Conservation (phyloP, 1,140 invertebrate species). For the Macrotrachela quadricornifera region DNA sequence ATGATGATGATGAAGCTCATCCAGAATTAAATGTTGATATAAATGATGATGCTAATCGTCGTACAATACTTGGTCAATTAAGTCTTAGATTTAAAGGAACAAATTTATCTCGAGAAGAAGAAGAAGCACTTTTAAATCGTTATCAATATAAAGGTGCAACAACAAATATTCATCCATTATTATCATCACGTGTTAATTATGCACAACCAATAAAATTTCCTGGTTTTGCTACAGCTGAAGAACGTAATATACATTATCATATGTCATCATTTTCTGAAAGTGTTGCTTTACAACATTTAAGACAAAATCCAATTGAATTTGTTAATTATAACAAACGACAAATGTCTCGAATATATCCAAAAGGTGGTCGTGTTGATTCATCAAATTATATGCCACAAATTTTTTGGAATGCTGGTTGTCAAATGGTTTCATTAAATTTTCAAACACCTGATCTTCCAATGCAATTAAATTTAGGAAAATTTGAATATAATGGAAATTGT, state of each 20-base stretch:
- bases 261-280: slow-evolving; percentile 98
- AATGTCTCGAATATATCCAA: slow-evolving; percentile 90
- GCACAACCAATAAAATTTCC: slow-evolving; percentile 96
- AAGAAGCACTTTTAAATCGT: slow-evolving; percentile 35
- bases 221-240: slow-evolving; percentile 87
- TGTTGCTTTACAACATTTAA: slow-evolving; percentile 74
- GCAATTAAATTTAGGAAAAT: slow-evolving; percentile 99
- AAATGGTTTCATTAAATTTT: slow-evolving; percentile 99
- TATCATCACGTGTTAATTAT: slow-evolving; percentile 97
- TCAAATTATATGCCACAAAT: slow-evolving; percentile 99
- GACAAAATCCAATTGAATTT: slow-evolving; percentile 85
- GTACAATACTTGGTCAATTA: too few species aligned
- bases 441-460: slow-evolving; percentile 96
- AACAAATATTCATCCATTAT: slow-evolving; percentile 90
- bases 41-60: neutral
- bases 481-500: slow-evolving; percentile 96
- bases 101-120: slow-evolving; percentile 29
- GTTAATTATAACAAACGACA: slow-evolving; percentile 98
- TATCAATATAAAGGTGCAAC: slow-evolving; percentile 82
- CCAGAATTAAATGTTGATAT: slow-evolving; percentile 20
- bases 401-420: slow-evolving; percentile 98
- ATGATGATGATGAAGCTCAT: slow-evolving; percentile 32
- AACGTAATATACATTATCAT: slow-evolving; percentile 79
- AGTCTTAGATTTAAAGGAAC: too few species aligned
- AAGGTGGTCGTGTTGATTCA: slow-evolving; percentile 89